phyloP scores from a whole-genome alignment of 2,113 vertebrate genomes.

The Crotalus viridis region DNA sequence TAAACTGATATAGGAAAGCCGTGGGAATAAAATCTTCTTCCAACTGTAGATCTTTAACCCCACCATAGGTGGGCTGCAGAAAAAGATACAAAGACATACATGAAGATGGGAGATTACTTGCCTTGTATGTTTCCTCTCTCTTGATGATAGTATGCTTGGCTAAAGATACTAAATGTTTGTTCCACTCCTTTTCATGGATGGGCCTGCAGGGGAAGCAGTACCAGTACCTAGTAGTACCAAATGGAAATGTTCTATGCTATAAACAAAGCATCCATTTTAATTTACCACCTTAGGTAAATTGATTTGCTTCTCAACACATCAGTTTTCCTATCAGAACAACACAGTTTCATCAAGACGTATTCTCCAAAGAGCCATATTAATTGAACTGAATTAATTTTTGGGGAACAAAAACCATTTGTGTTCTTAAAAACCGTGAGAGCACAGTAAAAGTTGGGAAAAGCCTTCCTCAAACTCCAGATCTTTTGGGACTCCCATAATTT shows the following conservation, averaged over 20 bases:
- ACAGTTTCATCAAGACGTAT: slow-evolving; percentile 13
- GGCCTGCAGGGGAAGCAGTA: slow-evolving; percentile 2
- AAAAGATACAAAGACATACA: background rate
- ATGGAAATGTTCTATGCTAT: slow-evolving; percentile 14
- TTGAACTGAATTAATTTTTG: background rate
- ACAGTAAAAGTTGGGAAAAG: background rate
- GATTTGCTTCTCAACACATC: slow-evolving; percentile 17
- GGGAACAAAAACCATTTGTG: background rate
- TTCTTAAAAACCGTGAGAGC: background rate
- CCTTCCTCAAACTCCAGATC: background rate
- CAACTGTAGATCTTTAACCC: background rate
- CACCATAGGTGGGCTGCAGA: background rate
- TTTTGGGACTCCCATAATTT: background rate
- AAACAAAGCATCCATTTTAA: slow-evolving; percentile 4
- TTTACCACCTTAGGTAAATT: slow-evolving; percentile 27
- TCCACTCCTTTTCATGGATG: background rate
- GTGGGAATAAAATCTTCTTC: background rate
- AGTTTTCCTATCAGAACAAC: background rate
- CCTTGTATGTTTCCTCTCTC: background rate
- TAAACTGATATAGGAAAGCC: background rate
- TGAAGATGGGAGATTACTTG: background rate
- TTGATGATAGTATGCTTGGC: background rate
- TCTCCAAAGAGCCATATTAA: slow-evolving; percentile 13
- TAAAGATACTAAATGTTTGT: background rate
- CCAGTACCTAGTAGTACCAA: fast-evolving